These are phyloP conservation scores for Chelonia mydas DNA, from an alignment of 2,797 vertebrate species.

Conservation along the genomic window DNA sequence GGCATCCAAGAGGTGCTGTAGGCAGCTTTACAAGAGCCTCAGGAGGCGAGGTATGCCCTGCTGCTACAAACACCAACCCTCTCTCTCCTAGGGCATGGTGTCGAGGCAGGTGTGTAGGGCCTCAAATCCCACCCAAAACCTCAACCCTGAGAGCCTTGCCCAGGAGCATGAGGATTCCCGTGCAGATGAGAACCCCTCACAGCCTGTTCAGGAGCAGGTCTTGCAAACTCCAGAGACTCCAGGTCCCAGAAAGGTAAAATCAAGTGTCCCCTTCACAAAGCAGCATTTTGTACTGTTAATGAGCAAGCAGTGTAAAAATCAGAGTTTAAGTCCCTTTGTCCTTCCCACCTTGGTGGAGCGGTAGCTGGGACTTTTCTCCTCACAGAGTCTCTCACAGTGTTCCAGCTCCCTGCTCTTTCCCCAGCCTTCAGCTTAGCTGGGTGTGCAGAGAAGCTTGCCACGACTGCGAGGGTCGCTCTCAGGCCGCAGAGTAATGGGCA, in stretches of 20 bases:
- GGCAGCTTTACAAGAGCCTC: background rate
- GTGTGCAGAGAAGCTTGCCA: background rate
- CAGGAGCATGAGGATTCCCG: background rate
- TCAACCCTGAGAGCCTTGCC: background rate
- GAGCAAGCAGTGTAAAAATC: background rate
- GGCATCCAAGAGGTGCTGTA: background rate
- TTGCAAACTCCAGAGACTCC: background rate
- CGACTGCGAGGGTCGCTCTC: no score
- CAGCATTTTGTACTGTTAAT: background rate
- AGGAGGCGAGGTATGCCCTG: background rate
- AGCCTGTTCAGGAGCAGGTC: background rate
- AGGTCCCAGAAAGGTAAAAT: background rate
- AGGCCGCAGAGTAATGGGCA: no score
- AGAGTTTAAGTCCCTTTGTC: background rate
- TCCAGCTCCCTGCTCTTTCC: background rate
- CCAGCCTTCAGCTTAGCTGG: background rate
- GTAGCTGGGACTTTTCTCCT: no score
- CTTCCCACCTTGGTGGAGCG: background rate
- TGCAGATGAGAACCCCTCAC: background rate
- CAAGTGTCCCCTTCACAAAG: background rate
- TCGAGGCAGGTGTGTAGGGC: background rate
- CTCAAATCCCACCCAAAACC: background rate
- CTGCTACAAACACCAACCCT: background rate
- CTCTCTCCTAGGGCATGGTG: background rate
- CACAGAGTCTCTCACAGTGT: no score